Base-by-base conservation (phyloP, 2,113 vertebrate species). In the Perca fluviatilis region DNA sequence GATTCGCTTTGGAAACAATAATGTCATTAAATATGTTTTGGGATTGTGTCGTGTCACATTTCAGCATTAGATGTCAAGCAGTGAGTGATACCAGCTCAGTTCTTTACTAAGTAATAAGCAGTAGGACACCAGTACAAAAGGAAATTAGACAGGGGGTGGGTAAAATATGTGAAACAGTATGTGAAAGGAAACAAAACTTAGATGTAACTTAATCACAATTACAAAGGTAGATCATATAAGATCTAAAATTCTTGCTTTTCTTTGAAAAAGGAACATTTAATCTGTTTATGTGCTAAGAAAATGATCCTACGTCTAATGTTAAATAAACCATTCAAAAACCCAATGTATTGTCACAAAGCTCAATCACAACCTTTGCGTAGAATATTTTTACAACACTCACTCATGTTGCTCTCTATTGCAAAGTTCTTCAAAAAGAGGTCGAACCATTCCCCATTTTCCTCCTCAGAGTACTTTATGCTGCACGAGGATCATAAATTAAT, bases 401-500 rank as follows among this genome's bases (percentile, higher is more conserved):
- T 43, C 58, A 25, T 46, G 66, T 77, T 79, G 65, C 61, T 69
- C 19, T 43, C 49, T 49, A 10, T 61, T 40, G 62, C 6, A 53
- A 36, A 62, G 33, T 72, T 74, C 49, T 56, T 56, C 46, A 65
- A 21, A 71, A 65, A 61, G 33, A 50, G 49, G 21, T 51, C 61
- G 40, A 23, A 49, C 56, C 72, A 71, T 80, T 72, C 40, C 57
- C 50, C 19, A 2, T 40, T n/a, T 69, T 79, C 68, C 83, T 79
- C 71, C 83, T 83, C 64, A 2, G 18, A 86, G 74, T 36, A 12
- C 71, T 51, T 80, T 69, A n/a, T 65, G 57, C 77, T 77, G 68
- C 82, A 15, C 4, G 75, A 79, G 67, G 70, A 80, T 89, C 84
- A 82, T 94, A 81, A 87, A 92, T 93, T 79, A 63, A 92, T 83